Evolutionary conservation across 2,113 vertebrate genomes (phyloP), one percentile per base, ranked within the genome.

Genomic region (Cichladusa arquata): DNA sequence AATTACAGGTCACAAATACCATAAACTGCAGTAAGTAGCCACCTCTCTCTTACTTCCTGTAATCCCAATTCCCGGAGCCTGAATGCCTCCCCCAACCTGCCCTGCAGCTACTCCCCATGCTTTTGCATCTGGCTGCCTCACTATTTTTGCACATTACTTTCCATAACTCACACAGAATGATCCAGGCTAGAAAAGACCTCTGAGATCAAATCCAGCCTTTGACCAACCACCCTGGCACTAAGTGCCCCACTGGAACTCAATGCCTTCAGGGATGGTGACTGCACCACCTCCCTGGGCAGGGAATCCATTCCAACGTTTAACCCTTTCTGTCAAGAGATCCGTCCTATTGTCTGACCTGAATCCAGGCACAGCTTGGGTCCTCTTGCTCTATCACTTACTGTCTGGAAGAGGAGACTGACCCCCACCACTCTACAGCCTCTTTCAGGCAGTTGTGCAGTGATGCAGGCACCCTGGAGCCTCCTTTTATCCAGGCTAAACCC

Each of bases 11-110:
- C 42, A 45, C 31, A 71, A 74, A 64, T 9, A 9, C 16, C 10
- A 8, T 11, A 8, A 45, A 23, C 29, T 22, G 38, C 20, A 85
- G 6, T 8, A 34, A 60, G 65, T 0, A 44, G 62, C 16, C 66
- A 36, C n/a, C 24, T 65, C 34, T 48, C 28, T n/a, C 26, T 19
- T 0, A 0, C 40, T 53, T 61, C 11, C n/a, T 1, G 1, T 18
- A n/a, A 48, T 0, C 4, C 0, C 0, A 36, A 53, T 23, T 71
- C 51, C 25, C 25, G 4, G 26, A 66, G 33, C 12, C 26, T 7
- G 2, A 74, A 53, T 3, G 28, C 16, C 40, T 47, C 34, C 15
- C 31, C 26, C 20, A 38, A 2, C 24, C n/a, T 22, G 16, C 44
- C 53, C 64, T 12, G 24, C 31, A 60, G 45, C 25, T 31, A 14